Conservation (phyloP, 2,888 invertebrate species). For the Drosophila siamana region DNA sequence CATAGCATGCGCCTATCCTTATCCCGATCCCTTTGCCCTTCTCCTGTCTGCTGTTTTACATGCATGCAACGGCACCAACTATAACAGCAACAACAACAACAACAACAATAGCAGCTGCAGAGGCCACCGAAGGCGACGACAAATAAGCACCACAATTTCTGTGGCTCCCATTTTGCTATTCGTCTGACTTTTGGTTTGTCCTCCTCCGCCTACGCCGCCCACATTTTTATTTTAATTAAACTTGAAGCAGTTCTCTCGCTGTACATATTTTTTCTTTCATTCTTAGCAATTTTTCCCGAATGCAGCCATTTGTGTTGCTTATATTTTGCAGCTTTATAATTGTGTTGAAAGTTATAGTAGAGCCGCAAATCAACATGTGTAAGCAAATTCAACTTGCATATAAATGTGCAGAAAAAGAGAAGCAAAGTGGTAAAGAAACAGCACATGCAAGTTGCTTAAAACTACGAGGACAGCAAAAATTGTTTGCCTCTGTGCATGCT, state of each 20-base stretch:
- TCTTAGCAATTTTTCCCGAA: constrained; percentile 29
- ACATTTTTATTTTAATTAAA: constrained; percentile 72
- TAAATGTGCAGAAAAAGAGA: background rate
- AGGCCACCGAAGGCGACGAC: constrained; percentile 53
- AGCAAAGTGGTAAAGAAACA: too few relatives aligned
- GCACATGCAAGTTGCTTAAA: background rate
- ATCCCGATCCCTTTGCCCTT: background rate
- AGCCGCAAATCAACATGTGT: constrained; percentile 57
- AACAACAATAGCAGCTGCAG: constrained; percentile 13
- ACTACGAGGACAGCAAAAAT: too few relatives aligned
- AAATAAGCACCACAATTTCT: constrained; percentile 64
- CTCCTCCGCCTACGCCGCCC: background rate
- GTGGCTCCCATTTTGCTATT: constrained; percentile 42
- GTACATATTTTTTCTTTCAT: constrained; percentile 19
- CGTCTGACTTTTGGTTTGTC: constrained; percentile 21
- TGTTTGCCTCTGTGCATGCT: too few relatives aligned
- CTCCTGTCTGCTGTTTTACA: constrained; percentile 39
- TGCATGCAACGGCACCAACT: constrained; percentile 46
- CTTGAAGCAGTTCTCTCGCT: constrained; percentile 44
- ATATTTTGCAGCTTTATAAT: constrained; percentile 54
- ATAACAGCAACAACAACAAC: constrained; percentile 15
- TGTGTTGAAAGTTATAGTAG: constrained; percentile 53
- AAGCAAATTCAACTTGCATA: constrained; percentile 47
- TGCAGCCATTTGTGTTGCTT: constrained; percentile 4
- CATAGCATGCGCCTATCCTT: constrained; percentile 21